Percentiles rank a stretch among this genome's conserved stretches.
Evolutionary conservation across 1,140 invertebrate species (phyloP).

Genomic region (Acyrthosiphon pisum): DNA sequence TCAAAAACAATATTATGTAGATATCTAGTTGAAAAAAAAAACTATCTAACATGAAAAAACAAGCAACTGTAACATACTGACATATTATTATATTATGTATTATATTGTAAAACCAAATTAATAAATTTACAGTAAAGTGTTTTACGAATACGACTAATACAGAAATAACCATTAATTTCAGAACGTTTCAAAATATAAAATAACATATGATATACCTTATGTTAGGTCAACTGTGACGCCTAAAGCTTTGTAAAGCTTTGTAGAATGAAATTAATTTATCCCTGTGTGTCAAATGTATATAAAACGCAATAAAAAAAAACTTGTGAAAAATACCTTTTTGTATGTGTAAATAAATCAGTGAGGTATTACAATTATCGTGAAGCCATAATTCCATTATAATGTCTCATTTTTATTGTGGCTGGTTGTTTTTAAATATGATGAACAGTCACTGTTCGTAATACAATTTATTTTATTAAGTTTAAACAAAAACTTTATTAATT

Average conservation of each 20-base stretch:
- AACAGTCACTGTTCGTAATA: neutral
- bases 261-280: neutral
- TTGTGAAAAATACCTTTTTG: conserved; percentile 3
- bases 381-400: neutral
- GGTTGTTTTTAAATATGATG: neutral
- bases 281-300: neutral
- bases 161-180: neutral
- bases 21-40: neutral
- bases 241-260: neutral
- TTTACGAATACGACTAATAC: neutral
- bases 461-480: neutral
- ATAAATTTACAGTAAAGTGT: neutral
- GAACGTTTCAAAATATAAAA: neutral
- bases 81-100: neutral
- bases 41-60: neutral
- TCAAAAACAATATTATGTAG: neutral
- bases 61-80: neutral
- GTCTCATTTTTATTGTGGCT: neutral
- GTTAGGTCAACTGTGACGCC: neutral
- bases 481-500: neutral
- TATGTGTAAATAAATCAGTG: conserved; percentile 1
- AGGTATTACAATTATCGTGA: neutral
- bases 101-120: neutral
- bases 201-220: neutral
- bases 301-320: neutral